Conservation (phyloP, 2,113 vertebrate genomes). For the Spheniscus mendiculus region DNA sequence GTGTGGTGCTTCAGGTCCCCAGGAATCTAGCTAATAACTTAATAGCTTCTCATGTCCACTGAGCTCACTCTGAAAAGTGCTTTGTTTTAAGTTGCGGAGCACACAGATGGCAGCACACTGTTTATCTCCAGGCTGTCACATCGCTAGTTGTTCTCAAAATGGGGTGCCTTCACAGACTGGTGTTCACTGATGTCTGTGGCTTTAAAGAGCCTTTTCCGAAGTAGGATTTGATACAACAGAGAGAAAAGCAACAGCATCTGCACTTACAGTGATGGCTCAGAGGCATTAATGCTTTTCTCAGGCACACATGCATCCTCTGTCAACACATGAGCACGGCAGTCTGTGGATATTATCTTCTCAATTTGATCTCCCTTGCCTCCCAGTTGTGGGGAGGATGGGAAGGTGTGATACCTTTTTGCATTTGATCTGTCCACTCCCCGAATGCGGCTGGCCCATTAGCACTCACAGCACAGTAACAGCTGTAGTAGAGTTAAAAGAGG, state of each 20-base stretch:
- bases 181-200: not conserved
- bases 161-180: not conserved
- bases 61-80: constrained; percentile 13
- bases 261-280: not conserved
- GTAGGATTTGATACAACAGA: constrained; percentile 37
- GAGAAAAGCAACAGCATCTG: constrained; percentile 15
- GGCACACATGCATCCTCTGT: not conserved
- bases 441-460: not conserved
- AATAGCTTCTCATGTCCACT: constrained; percentile 29
- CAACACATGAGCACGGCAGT: not conserved
- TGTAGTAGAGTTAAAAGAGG: not conserved
- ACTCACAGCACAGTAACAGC: not conserved
- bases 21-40: constrained; percentile 74
- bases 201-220: not conserved
- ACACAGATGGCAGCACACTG: constrained; percentile 41
- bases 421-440: not conserved
- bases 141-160: not conserved
- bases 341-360: not conserved
- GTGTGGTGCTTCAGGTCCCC: not conserved
- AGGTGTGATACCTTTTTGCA: not conserved
- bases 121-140: constrained; percentile 34
- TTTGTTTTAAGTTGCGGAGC: constrained; percentile 25
- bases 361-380: not conserved
- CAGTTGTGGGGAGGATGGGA: not conserved
- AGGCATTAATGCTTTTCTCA: not conserved